Base-by-base conservation (phyloP, 2,797 vertebrate species). In the Myotis myotis region DNA sequence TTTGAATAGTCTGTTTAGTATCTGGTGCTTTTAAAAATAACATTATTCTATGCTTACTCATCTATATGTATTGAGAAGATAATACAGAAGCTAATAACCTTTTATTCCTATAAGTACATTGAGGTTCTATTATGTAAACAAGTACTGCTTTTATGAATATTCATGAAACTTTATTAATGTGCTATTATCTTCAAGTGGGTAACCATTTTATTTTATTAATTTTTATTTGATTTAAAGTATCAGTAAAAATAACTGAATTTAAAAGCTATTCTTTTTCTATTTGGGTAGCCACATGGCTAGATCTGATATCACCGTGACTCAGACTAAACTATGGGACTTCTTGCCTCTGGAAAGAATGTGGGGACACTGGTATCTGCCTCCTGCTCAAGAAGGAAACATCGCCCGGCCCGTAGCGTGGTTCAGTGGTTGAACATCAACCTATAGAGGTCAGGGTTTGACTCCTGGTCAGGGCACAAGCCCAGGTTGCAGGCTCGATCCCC, bases 91-190 rank as follows among this genome's bases (percentile, higher is more conserved):
- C 71, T 38, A 89, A 15, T 62, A 80, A 83, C 22, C 68, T 94
- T 92, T 91, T 83, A 78, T 89, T 89, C 57, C 49, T 53, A 60
- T 85, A 82, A 91, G 47, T 53, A 66, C 85, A 7, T 55, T 87
- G 53, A 93, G 36, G 25, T 51, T 90, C 33, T 92, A 53, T 83
- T 75, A 64, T 68, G n/a, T 44, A 92, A 86, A 93, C 30, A 83
- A 66, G 88, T 70, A 84, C 11, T 30, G 62, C 55, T 49, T 82
- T 90, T 88, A 74, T 30, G 79, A 93, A 93, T 86, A 38, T 72
- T 74, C 55, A 92, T 33, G 36, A 47, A 75, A 25, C 20, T 86
- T 85, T 82, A 82, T 89, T 51, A 55, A 41, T 92, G 62, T 57
- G 20, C 49, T 84, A 64, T 60, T 85, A 74, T 64, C 28, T 19